These are phyloP conservation scores for Prunella himalayana DNA, from an alignment of 2,113 vertebrate species.

Conservation along the genomic window DNA sequence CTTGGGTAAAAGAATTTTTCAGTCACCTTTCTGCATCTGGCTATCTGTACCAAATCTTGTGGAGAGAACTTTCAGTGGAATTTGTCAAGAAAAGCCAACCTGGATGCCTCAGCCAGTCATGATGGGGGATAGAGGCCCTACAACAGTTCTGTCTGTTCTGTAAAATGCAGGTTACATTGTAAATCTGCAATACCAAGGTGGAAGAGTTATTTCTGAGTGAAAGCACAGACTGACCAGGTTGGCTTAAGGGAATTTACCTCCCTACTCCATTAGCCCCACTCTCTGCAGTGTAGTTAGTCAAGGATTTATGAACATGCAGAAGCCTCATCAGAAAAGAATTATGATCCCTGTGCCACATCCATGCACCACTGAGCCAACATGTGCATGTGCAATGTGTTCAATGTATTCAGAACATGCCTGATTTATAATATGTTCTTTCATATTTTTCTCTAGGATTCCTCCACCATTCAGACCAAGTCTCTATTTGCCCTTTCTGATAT, in stretches of 20 bases:
- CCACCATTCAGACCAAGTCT: not conserved
- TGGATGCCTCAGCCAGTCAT: not conserved
- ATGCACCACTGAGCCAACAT: not conserved
- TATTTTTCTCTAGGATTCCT: not conserved
- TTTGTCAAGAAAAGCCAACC: not conserved
- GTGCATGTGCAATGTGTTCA: not conserved
- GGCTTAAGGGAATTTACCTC: not conserved
- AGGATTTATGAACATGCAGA: slow-evolving; percentile 18
- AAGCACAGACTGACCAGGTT: not conserved
- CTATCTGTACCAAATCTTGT: rapidly evolving
- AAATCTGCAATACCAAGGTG: not conserved
- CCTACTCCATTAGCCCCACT: not conserved
- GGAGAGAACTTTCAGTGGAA: not conserved
- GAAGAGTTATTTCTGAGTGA: not conserved
- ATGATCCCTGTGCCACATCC: not conserved
- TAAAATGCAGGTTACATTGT: not conserved
- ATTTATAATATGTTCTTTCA: not conserved
- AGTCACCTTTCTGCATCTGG: rapidly evolving
- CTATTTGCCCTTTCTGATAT: not conserved
- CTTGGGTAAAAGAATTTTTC: not conserved
- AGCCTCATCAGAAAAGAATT: slow-evolving; percentile 11
- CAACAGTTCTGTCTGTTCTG: not conserved
- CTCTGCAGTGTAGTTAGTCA: not conserved
- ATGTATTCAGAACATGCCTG: not conserved
- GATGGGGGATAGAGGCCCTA: rapidly evolving